Base-by-base conservation (phyloP, 2,797 vertebrate genomes). In the Sternotherus odoratus region DNA sequence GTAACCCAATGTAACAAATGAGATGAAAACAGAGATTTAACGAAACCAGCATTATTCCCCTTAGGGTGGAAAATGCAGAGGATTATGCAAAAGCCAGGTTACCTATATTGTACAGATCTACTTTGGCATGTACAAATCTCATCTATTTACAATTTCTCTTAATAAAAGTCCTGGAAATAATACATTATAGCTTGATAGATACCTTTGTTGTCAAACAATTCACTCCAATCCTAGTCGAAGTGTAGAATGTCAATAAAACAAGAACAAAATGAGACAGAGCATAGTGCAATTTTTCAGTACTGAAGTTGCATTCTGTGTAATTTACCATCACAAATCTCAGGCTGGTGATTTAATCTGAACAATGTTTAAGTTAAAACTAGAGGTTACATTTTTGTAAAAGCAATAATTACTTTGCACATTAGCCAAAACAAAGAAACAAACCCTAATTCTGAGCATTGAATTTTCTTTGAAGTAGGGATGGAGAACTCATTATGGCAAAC, bases 401-500 rank as follows among this genome's bases (percentile, higher is more conserved):
- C 86, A 95, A 89, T 92, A 86, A 92, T 90, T 95, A 46, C 66
- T 48, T 81, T 85, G 43, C 15, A n/a, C 30, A 49, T 79, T 82
- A 89, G 53, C 72, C 82, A 88, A 84, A 83, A 85, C 8, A 33
- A 84, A 90, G 77, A 51, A 48, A 92, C 66, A 51, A 43, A 92
- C 54, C 66, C n/a, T 83, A 93, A 92, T 93, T 82, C 88, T 51
- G 83, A 88, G 15, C 66, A 83, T 12, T 0, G 0, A 54, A 43
- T 92, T 92, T 83, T 83, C 90, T 97, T 96, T 91, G 92, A 97
- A 95, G 81, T 87, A 81, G 33, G 23, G 53, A 66, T 66, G 51
- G 50, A 86, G 85, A 91, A 94, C 79, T 96, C 95, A 90, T 95
- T 91, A 95, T 0, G 1, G 85, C 63, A 8, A 95, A 69, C 83